phyloP scores from a whole-genome alignment of 2,888 invertebrate species.

The Rhamnusium bicolor region DNA sequence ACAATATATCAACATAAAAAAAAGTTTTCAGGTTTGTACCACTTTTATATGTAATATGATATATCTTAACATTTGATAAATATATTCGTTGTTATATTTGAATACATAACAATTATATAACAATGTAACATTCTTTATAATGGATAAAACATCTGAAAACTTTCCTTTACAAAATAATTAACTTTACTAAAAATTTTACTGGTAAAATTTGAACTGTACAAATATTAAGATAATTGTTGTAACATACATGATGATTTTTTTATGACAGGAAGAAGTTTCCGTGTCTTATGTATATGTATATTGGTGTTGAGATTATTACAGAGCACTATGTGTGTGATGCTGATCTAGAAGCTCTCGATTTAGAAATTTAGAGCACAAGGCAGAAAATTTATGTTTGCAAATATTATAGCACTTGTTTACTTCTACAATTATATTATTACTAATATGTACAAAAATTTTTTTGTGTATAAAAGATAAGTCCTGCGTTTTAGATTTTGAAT shows the following conservation, averaged over 20 bases:
- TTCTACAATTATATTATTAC: slow-evolving; percentile 32
- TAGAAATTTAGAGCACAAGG: slow-evolving; percentile 29
- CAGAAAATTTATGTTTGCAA: slow-evolving; percentile 37
- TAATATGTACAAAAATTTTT: slow-evolving; percentile 28
- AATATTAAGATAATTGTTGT: slow-evolving; percentile 10
- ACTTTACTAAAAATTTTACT: not conserved
- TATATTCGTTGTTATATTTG: slow-evolving; percentile 30
- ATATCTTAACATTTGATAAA: slow-evolving; percentile 16
- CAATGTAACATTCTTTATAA: slow-evolving; percentile 15
- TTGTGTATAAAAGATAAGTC: slow-evolving; percentile 16
- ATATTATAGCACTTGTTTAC: slow-evolving; percentile 38
- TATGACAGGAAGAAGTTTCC: slow-evolving; percentile 1
- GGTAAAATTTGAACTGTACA: slow-evolving; percentile 44
- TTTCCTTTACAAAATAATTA: slow-evolving; percentile 1
- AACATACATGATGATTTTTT: slow-evolving; percentile 10
- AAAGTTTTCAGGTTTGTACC: slow-evolving; percentile 24
- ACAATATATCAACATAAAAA: not conserved
- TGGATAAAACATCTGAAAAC: not conserved
- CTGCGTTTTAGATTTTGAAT: not conserved
- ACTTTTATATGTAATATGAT: not conserved
- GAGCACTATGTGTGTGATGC: slow-evolving; percentile 34
- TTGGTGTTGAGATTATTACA: slow-evolving; percentile 32
- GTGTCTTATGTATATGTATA: slow-evolving; percentile 19
- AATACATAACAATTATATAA: slow-evolving; percentile 26
- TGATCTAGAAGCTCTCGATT: slow-evolving; percentile 40